phyloP scores from a whole-genome alignment of 1,140 invertebrate genomes.

The fruit fly (Drosophila melanogaster) region Release_6_plus_ISO1_MT NT_033779.5:16372001-16372500 shows the following conservation, averaged over 20 bases:
- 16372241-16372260: slow-evolving; percentile 68
- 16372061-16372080: too few species aligned
- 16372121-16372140: too few species aligned
- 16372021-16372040: too few species aligned
- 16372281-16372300: slow-evolving; percentile 61
- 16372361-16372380: slow-evolving; percentile 25
- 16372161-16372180: too few species aligned
- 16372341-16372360: slow-evolving; percentile 62
- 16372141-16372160: too few species aligned
- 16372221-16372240: slow-evolving; percentile 48
- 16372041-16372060: too few species aligned
- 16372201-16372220: background rate
- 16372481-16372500: slow-evolving; percentile 24
- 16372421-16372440: slow-evolving; percentile 47
- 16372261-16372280: slow-evolving; percentile 68
- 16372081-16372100: too few species aligned
- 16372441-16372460: slow-evolving; percentile 42
- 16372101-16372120: too few species aligned
- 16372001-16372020: background rate
- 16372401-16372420: slow-evolving; percentile 12
- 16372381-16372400: background rate
- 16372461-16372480: slow-evolving; percentile 36
- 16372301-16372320: slow-evolving; percentile 51
- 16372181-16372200: background rate
- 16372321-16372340: slow-evolving; percentile 58